Conservation (phyloP, 2,888 invertebrate species). For the Drosophila quinaria region DNA sequence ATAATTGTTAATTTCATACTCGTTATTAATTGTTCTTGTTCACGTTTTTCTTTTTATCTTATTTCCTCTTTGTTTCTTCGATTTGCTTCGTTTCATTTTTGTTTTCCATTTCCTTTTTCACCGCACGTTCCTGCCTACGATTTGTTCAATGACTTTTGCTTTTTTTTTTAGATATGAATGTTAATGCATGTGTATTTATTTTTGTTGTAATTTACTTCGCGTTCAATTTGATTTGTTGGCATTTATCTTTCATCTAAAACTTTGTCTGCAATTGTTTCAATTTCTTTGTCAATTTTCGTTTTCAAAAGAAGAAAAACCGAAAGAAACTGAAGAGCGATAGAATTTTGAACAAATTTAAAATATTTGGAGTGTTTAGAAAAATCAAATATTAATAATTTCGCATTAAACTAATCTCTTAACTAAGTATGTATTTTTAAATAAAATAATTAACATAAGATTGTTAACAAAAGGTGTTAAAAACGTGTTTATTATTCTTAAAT, state of each 20-base stretch:
- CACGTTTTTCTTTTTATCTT: slow-evolving; percentile 13
- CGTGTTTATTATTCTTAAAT: slow-evolving; percentile 61
- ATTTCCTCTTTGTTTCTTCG: slow-evolving; percentile 23
- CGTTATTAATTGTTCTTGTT: slow-evolving; percentile 64
- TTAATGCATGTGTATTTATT: slow-evolving; percentile 63
- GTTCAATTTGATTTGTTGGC: slow-evolving; percentile 50
- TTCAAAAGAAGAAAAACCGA: slow-evolving; percentile 31
- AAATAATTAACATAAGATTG: slow-evolving; percentile 18
- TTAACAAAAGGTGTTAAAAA: slow-evolving; percentile 68
- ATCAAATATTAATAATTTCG: slow-evolving; percentile 3
- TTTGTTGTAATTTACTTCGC: slow-evolving; percentile 63
- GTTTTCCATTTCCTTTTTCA: slow-evolving; percentile 72
- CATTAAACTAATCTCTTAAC: slow-evolving; percentile 7
- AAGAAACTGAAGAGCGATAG: slow-evolving; percentile 16
- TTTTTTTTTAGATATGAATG: slow-evolving; percentile 72
- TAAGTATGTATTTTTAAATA: slow-evolving; percentile 4
- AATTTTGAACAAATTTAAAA: slow-evolving; percentile 9
- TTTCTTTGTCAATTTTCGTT: slow-evolving; percentile 34
- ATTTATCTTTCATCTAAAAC: slow-evolving; percentile 38
- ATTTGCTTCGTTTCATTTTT: slow-evolving; percentile 20
- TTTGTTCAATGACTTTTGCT: slow-evolving; percentile 83
- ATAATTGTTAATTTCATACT: slow-evolving; percentile 71
- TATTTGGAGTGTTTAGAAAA: not conserved
- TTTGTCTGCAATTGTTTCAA: slow-evolving; percentile 34
- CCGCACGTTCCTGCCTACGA: slow-evolving; percentile 86